Base-by-base conservation (phyloP, 1,140 invertebrate genomes). In the Laodelphax striatellus region DNA sequence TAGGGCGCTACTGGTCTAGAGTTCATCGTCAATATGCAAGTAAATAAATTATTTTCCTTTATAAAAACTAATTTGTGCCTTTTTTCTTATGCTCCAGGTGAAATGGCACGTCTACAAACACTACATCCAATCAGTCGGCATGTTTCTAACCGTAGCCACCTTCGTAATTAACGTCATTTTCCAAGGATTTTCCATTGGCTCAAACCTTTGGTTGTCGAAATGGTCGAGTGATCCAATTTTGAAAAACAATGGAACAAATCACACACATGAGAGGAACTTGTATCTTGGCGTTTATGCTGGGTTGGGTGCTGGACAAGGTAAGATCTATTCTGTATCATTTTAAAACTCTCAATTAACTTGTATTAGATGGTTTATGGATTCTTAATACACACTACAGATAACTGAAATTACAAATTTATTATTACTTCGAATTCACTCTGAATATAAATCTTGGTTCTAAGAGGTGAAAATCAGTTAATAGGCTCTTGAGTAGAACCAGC, bases 151-250 rank as follows among this genome's bases (percentile, higher is more conserved):
- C 0, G 67, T 86, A 16, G 71, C 84, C 6, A 94, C 91, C 4
- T 76, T 95, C 41, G 57, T 92, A 0, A 82, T 94, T 71, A 94
- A 94, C 72, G 77, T 90, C n/a, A 68, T 90, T 16, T 90, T 87
- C 70, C 92, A 94, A 82, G 80, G 80, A 54, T 92, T 94, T 72
- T 87, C 87, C 69, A 88, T 97, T 61, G 88, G 88, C 62, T 89
- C 92, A 22, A 97, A 94, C 76, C 77, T 97, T 62, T 98, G 94
- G 94, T 79, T 98, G 0, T 88, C 89, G 64, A 68, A 78, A 54
- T 97, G 93, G 94, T 89, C 90, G 22, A 82, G 85, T 62, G 86
- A 87, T 65, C 52, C 71, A 73, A 69, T 70, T 62, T 67, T 64
- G 11, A 64, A 78, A 28, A 75, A 75, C 1, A 80, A 85, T 69